Evolutionary conservation across 2,113 vertebrate genomes (phyloP).

Genomic region (Nycticorax nycticorax): DNA sequence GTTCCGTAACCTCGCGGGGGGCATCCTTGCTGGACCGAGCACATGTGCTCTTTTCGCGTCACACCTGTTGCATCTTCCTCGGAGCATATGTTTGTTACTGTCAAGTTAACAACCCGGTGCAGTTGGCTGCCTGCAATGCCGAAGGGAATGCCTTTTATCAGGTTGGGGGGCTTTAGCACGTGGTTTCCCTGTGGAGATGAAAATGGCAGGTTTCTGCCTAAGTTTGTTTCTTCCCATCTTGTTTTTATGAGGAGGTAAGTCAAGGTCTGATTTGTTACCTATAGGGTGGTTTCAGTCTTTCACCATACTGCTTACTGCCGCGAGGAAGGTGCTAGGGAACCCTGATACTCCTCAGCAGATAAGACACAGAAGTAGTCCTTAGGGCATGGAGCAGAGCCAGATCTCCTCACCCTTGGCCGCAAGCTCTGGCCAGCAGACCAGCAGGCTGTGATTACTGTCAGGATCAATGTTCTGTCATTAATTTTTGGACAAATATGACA

Average conservation of each 20-base stretch:
- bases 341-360: neutral
- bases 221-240: neutral
- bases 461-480: neutral
- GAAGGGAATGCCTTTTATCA: neutral
- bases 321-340: neutral
- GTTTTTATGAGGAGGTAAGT: neutral
- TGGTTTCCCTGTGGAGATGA: neutral
- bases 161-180: neutral
- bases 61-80: neutral
- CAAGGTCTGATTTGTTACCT: neutral
- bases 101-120: rapidly evolving
- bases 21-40: neutral
- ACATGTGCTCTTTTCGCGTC: neutral
- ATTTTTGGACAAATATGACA: neutral
- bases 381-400: neutral
- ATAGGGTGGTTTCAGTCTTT: neutral
- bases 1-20: neutral
- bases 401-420: neutral
- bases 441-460: neutral
- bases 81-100: neutral
- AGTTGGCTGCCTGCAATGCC: neutral
- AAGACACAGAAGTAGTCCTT: neutral
- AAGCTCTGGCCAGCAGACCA: neutral
- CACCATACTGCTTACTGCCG: neutral
- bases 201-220: neutral